These are phyloP conservation scores for Atrina japonica DNA, from an alignment of 2,888 invertebrate genomes.

Conservation along the genomic window DNA sequence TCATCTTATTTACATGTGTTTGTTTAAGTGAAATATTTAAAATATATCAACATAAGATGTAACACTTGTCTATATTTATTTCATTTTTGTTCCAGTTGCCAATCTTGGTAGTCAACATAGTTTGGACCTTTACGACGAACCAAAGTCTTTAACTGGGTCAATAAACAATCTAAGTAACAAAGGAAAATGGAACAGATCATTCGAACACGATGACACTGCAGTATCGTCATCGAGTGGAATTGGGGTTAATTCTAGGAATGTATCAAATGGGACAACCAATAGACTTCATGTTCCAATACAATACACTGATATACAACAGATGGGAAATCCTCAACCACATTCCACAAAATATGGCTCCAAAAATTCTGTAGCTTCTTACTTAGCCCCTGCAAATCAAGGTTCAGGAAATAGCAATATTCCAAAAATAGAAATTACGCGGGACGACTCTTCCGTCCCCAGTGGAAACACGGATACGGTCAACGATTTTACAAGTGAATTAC, in stretches of 20 bases:
- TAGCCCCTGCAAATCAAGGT: conserved; percentile 11
- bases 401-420: neutral
- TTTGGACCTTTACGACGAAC: conserved; percentile 28
- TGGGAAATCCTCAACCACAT: conserved; percentile 11
- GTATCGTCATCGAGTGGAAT: conserved; percentile 23
- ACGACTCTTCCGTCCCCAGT: conserved; percentile 2
- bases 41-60: too few species aligned
- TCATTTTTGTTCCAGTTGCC: too few species aligned
- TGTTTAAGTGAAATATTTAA: too few species aligned
- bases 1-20: too few species aligned
- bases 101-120: conserved; percentile 1
- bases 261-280: conserved; percentile 13
- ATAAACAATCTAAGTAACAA: conserved; percentile 1
- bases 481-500: neutral
- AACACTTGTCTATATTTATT: too few species aligned
- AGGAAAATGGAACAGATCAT: conserved; percentile 14
- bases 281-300: conserved; percentile 16
- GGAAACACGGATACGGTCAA: neutral
- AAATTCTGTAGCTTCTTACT: conserved; percentile 17
- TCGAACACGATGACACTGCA: conserved; percentile 13
- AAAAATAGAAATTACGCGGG: conserved; percentile 11
- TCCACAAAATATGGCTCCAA: conserved; percentile 6
- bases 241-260: conserved; percentile 8
- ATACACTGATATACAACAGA: conserved; percentile 19
- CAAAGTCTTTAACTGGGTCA: neutral